phyloP scores from a whole-genome alignment of 2,797 vertebrate genomes.

The Pantherophis alleghaniensis region DNA sequence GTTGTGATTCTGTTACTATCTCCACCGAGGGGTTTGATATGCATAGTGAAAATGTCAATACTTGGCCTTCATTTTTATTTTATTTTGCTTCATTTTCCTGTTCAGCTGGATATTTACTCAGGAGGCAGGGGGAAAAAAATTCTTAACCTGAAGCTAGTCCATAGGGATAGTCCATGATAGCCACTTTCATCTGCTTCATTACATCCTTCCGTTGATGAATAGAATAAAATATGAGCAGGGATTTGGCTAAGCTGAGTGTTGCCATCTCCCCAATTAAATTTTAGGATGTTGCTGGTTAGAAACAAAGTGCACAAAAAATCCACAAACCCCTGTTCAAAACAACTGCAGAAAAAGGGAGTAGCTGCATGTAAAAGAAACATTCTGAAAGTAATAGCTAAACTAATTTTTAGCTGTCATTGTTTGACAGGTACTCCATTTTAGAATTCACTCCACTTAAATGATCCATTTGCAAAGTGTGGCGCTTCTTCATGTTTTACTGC shows the following conservation, averaged over 20 bases:
- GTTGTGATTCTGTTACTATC: slow-evolving; percentile 40
- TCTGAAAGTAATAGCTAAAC: not conserved
- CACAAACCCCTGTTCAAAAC: not conserved
- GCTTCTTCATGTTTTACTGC: not conserved
- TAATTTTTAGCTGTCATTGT: not conserved
- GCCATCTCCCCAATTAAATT: not conserved
- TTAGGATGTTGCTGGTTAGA: not conserved
- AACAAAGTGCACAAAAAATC: not conserved
- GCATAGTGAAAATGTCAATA: not conserved
- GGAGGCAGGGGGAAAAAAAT: not conserved
- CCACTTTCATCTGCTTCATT: not conserved
- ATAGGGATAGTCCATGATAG: not conserved
- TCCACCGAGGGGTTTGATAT: not conserved
- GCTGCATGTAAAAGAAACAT: not conserved
- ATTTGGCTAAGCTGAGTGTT: not conserved
- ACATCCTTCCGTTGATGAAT: not conserved
- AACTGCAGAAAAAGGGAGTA: not conserved
- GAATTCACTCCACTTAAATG: not conserved
- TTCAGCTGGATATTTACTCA: not conserved
- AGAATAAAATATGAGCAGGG: not conserved
- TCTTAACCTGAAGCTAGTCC: not conserved
- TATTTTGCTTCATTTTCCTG: not conserved
- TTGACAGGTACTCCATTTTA: not conserved
- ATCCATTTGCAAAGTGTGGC: not conserved
- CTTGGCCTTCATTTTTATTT: not conserved